These are phyloP conservation scores for Orius insidiosus DNA, from an alignment of 1,140 invertebrate species.

Conservation along the genomic window DNA sequence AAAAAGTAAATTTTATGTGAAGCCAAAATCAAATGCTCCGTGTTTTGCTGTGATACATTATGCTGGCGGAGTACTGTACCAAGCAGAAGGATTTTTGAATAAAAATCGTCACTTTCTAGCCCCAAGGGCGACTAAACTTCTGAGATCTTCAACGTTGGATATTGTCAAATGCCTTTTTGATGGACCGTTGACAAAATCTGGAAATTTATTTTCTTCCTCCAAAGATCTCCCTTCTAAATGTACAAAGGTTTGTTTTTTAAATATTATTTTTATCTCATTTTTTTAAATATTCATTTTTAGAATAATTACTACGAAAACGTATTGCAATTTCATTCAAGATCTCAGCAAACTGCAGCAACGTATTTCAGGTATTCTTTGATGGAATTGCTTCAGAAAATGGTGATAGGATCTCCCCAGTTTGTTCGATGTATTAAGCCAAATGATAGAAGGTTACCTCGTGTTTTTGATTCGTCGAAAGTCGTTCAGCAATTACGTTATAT, in stretches of 20 bases:
- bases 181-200: constrained; percentile 65
- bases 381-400: constrained; percentile 72
- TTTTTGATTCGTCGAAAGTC: constrained; percentile 54
- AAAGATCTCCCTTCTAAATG: constrained; percentile 1
- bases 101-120: constrained; percentile 73
- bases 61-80: constrained; percentile 59
- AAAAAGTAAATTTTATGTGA: constrained; percentile 54
- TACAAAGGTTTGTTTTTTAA: too few relatives aligned
- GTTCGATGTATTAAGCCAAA: constrained; percentile 73
- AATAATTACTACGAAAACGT: background rate
- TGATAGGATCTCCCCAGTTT: constrained; percentile 61
- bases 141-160: constrained; percentile 50
- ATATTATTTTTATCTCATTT: too few relatives aligned
- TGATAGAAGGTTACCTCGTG: constrained; percentile 43
- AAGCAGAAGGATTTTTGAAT: constrained; percentile 58
- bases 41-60: constrained; percentile 60
- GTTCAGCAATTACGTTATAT: constrained; percentile 59
- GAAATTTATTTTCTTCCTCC: constrained; percentile 44
- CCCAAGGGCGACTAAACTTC: constrained; percentile 57
- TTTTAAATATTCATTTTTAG: too few relatives aligned
- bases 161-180: constrained; percentile 62
- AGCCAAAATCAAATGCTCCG: constrained; percentile 55
- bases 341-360: constrained; percentile 67
- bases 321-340: constrained; percentile 59
- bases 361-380: constrained; percentile 72